phyloP scores from a whole-genome alignment of 2,888 invertebrate species.

The Synanthedon formicaeformis region DNA sequence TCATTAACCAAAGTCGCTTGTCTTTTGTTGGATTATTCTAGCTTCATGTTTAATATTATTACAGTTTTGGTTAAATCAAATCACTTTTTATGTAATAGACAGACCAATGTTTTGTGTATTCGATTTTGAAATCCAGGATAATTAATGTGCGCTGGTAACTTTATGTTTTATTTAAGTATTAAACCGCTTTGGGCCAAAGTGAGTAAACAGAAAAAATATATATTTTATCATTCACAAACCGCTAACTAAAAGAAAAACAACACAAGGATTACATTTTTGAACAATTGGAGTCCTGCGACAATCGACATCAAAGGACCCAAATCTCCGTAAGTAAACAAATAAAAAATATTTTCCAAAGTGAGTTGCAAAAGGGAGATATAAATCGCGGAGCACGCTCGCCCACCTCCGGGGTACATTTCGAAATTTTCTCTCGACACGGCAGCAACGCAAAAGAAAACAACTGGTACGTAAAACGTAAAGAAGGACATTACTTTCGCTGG shows the following conservation, averaged over 20 bases:
- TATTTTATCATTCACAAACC: slow-evolving; percentile 16
- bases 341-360: slow-evolving; percentile 54
- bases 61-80: too few relatives aligned
- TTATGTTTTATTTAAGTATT: too few relatives aligned
- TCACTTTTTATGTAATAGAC: too few relatives aligned
- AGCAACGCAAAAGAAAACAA: slow-evolving; percentile 53
- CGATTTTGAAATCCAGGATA: too few relatives aligned
- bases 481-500: slow-evolving; percentile 63
- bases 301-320: slow-evolving; percentile 60
- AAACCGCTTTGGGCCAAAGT: too few relatives aligned
- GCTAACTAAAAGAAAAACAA: slow-evolving; percentile 27
- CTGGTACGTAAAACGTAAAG: slow-evolving; percentile 62
- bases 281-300: slow-evolving; percentile 45
- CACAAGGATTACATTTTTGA: slow-evolving; percentile 35
- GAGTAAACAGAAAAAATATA: too few relatives aligned
- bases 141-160: too few relatives aligned
- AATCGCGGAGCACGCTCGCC: slow-evolving; percentile 51
- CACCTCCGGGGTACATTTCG: slow-evolving; percentile 51
- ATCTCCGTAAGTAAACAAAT: slow-evolving; percentile 62
- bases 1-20: slow-evolving; percentile 4
- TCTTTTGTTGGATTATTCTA: not conserved
- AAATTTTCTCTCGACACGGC: slow-evolving; percentile 37
- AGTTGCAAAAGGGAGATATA: slow-evolving; percentile 54
- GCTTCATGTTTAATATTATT: too few relatives aligned
- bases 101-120: too few relatives aligned